phyloP scores from a whole-genome alignment of 2,888 invertebrate genomes.

The Bimastos eiseni region DNA sequence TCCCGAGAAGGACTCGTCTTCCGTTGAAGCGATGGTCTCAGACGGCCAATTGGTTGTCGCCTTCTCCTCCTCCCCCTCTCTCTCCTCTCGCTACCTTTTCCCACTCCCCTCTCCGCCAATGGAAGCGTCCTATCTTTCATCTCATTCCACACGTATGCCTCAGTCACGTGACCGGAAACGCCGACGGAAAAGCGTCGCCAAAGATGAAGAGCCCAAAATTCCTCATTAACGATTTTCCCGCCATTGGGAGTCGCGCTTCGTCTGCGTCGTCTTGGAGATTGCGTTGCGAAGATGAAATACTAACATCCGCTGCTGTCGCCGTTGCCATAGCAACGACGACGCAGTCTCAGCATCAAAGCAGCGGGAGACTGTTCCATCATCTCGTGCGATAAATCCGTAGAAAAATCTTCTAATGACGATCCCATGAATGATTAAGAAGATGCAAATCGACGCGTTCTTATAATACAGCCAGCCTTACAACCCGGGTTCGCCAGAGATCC shows the following conservation, averaged over 20 bases:
- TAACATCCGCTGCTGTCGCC: neutral
- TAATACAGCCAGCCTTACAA: no score
- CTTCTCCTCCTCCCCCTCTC: neutral
- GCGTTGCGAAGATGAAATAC: neutral
- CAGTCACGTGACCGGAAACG: neutral
- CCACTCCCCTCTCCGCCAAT: neutral
- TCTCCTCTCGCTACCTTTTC: no score
- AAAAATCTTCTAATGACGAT: no score
- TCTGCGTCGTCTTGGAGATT: neutral
- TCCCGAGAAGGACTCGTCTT: no score
- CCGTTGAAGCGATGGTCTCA: no score
- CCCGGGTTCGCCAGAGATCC: no score
- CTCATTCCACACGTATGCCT: neutral
- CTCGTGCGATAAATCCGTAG: neutral
- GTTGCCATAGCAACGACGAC: neutral
- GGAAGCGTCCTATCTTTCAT: neutral
- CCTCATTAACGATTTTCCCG: neutral
- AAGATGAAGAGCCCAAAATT: neutral
- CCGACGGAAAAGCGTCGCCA: neutral
- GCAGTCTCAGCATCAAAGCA: neutral
- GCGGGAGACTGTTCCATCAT: neutral
- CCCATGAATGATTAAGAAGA: neutral
- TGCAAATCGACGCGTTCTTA: no score
- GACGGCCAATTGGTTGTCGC: no score
- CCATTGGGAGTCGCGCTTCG: neutral